These are phyloP conservation scores for Isoperla grammatica DNA, from an alignment of 2,888 invertebrate species.

Conservation along the genomic window DNA sequence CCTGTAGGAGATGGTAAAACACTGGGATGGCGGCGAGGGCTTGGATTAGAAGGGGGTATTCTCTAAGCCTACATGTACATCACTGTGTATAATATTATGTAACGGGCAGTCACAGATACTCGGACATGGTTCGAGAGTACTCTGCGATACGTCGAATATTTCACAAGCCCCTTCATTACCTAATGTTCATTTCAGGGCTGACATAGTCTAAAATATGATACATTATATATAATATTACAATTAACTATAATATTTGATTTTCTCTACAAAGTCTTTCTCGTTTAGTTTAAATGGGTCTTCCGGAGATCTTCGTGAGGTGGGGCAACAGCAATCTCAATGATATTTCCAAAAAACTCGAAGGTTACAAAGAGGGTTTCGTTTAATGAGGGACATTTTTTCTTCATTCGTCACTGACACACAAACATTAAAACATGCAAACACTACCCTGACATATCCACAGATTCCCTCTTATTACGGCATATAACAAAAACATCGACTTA, in stretches of 20 bases:
- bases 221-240: slow-evolving; percentile 31
- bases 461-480: neutral
- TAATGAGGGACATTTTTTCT: neutral
- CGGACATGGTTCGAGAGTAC: neutral
- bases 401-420: slow-evolving; percentile 16
- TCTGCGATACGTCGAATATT: slow-evolving; percentile 7
- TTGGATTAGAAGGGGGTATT: slow-evolving; percentile 8
- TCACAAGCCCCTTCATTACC: neutral
- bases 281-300: slow-evolving; percentile 17
- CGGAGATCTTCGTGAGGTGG: slow-evolving; percentile 18
- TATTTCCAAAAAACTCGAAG: slow-evolving; percentile 13
- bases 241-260: slow-evolving; percentile 28
- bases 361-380: slow-evolving; percentile 7
- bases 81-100: slow-evolving; percentile 2
- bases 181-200: slow-evolving; percentile 5
- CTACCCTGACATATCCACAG: slow-evolving; percentile 23
- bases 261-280: slow-evolving; percentile 24
- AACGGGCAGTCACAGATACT: slow-evolving; percentile 7
- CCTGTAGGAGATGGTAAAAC: neutral
- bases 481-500: slow-evolving; percentile 16
- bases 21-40: slow-evolving; percentile 3
- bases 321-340: slow-evolving; percentile 16
- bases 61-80: slow-evolving; percentile 12
- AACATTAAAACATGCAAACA: slow-evolving; percentile 26
- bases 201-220: slow-evolving; percentile 26